Evolutionary conservation across 2,113 vertebrate species (phyloP), one percentile per base, ranked within the genome.

Genomic region (Arenaria interpres): DNA sequence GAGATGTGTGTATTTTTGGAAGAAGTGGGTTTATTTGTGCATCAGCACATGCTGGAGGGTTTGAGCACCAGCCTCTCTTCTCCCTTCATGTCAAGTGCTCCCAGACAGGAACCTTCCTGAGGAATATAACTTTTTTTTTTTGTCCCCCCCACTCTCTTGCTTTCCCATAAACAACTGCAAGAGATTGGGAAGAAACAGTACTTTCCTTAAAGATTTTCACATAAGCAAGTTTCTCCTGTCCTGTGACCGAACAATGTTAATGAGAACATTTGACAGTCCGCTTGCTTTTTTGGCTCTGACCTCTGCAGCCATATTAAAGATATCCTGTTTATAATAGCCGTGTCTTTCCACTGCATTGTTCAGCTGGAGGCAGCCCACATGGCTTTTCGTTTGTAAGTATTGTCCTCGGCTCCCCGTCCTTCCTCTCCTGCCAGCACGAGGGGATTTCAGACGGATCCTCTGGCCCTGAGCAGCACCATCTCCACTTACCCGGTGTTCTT

Each of bases 251-350:
- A 25, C 0, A 2, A 23, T 14, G 37, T 35, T 82, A 17, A 37
- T 45, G 92, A 88, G 76, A 56, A 41, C 14, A 0, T 64, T 77
- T 43, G 91, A 76, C 50, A 43, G 84, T 75, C 69, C 5, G 1
- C 80, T 48, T 68, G 72, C 54, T 74, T 89, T 89, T 89, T 97
- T 97, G 96, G 94, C 94, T 96, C 91, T 56, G 88, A 83, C 48
- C 81, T n/a, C 57, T 50, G 72, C 92, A 93, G 85, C 86, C 95
- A 53, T 94, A 92, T 96, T 96, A 88, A 96, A 96, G 84, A 96
- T 93, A 96, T 96, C 96, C 90, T 97, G 82, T 98, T 98, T 97
- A 96, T 93, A 64, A 92, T 14, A 95, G 80, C 79, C 17, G 0
- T 84, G 89, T 81, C 79, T 89, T 93, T 94, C 88, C 45, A 90